Evolutionary conservation across 1,140 invertebrate genomes (phyloP).

Genomic region (Aphelinus certus): DNA sequence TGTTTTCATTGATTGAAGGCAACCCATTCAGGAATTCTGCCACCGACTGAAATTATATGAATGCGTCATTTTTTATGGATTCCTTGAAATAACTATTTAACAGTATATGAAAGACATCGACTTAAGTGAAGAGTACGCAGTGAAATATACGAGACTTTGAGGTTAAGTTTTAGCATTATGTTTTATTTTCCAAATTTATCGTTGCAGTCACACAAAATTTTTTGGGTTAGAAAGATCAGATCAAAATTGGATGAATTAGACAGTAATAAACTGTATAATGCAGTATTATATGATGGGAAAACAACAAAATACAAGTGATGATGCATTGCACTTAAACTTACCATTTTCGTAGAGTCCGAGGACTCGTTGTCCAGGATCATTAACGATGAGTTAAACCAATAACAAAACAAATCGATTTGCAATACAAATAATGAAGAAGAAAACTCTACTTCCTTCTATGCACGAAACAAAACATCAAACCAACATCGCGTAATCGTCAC

Average conservation of each 20-base stretch:
- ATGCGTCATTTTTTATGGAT: background rate
- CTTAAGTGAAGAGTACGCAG: too few relatives aligned
- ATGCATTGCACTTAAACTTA: constrained; percentile 32
- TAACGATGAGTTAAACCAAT: background rate
- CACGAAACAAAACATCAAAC: constrained; percentile 32
- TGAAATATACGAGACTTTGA: background rate
- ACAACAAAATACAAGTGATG: too few relatives aligned
- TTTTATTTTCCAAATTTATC: background rate
- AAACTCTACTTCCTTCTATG: constrained; percentile 2
- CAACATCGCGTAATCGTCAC: constrained; percentile 20
- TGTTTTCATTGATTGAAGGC: constrained; percentile 89
- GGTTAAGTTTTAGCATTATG: constrained; percentile 22
- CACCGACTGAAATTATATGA: constrained; percentile 71
- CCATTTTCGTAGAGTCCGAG: constrained; percentile 48
- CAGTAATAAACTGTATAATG: too few relatives aligned
- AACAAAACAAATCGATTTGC: background rate
- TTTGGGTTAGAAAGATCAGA: background rate
- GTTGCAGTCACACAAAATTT: background rate
- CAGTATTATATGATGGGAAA: too few relatives aligned
- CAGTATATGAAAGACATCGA: background rate
- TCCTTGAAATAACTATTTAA: background rate
- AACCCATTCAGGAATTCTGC: constrained; percentile 91
- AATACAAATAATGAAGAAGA: constrained; percentile 6
- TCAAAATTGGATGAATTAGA: too few relatives aligned
- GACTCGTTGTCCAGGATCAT: constrained; percentile 25